Evolutionary conservation across 2,888 invertebrate genomes (phyloP).

Genomic region (Pyrochroa serraticornis): DNA sequence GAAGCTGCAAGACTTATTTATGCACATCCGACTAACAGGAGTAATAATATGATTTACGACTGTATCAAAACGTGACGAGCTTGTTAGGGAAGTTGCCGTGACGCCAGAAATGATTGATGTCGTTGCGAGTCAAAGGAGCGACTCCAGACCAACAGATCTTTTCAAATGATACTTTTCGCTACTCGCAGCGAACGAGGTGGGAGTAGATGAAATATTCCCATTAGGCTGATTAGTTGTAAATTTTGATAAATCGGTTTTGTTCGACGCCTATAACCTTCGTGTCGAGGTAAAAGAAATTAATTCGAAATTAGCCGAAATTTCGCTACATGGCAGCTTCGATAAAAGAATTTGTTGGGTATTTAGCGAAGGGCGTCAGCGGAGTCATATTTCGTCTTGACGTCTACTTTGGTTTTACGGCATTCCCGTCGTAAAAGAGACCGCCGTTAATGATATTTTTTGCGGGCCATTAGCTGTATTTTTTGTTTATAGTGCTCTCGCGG

Average conservation of each 20-base stretch:
- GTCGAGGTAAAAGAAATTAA: neutral
- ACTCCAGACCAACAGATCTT: neutral
- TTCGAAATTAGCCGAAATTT: conserved; percentile 10
- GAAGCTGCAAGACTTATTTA: too few species aligned
- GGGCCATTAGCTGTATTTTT: conserved; percentile 10
- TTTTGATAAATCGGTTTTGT: conserved; percentile 3
- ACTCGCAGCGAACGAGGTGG: neutral
- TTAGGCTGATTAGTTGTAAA: conserved; percentile 8
- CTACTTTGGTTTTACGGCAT: conserved; percentile 3
- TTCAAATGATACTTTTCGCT: neutral
- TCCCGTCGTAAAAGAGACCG: conserved; percentile 16
- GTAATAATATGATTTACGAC: conserved; percentile 16
- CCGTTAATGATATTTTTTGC: conserved; percentile 19
- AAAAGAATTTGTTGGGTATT: conserved; percentile 7
- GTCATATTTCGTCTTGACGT: conserved; percentile 7
- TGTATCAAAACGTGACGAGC: conserved; percentile 13
- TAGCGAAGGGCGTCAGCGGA: neutral
- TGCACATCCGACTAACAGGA: too few species aligned
- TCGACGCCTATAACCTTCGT: conserved; percentile 4
- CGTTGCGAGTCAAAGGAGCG: conserved; percentile 2
- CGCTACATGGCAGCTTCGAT: neutral
- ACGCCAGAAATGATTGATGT: conserved; percentile 20
- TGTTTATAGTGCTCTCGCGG: neutral
- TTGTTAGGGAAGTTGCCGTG: neutral
- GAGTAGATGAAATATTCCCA: conserved; percentile 5